Base-by-base conservation (phyloP, 2,113 vertebrate species). In the Cairina moschata region DNA sequence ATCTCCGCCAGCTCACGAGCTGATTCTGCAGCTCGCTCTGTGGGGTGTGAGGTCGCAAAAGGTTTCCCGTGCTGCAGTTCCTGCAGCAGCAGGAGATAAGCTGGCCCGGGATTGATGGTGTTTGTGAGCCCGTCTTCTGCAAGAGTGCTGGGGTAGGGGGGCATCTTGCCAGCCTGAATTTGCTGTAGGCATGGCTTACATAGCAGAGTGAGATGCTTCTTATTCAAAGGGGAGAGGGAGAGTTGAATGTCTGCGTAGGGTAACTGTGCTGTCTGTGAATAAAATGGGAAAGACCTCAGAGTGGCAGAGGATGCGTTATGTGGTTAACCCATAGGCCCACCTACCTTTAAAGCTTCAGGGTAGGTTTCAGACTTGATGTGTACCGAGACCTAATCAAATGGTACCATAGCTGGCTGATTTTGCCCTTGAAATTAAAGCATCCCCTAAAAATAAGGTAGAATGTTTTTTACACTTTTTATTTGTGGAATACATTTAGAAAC, bases 31-130 rank as follows among this genome's bases (percentile, higher is more conserved):
- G 46, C 5, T 80, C 7, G 1, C n/a, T 42, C 93, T 80, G 55
- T 88, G 55, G 60, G 82, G 54, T 3, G 12, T 73, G 90, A 26
- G 12, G 75, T 67, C 80, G 59, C 56, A 63, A 52, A 90, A 78
- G 17, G 18, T 60, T 90, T 89, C 32, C 13, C 32, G 28, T 59
- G 34, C 46, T 91, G 72, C 3, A 1, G 34, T 60, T 86, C 8
- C 34, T 79, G 62, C 69, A 56, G 38, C 22, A 55, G 42, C 29
- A 72, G 44, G 63, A 73, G n/a, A 44, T 26, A 25, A 74, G 3
- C 10, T 55, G 28, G 80, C 40, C 22, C 15, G 32, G 32, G 52
- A 31, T 1, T 38, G n/a, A 54, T 66, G 79, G 32, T 0, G 0
- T 73, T 62, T 83, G 5, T 59, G 44, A 80, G 3, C 4, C 6